Evolutionary conservation across 2,113 vertebrate genomes (phyloP).

Genomic region (Megaceryle maxima): DNA sequence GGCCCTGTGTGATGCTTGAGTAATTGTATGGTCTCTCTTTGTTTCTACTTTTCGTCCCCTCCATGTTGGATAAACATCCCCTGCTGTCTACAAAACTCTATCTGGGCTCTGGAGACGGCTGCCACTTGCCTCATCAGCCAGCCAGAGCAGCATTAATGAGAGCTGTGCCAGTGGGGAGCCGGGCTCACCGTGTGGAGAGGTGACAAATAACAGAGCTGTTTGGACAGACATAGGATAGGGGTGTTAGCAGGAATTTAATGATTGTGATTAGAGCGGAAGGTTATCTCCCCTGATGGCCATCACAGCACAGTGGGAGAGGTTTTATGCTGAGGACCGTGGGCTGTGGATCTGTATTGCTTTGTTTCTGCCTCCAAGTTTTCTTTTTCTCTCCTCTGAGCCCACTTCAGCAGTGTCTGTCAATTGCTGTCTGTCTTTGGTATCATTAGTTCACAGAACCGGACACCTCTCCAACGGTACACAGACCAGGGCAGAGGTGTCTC

Average conservation of each 20-base stretch:
- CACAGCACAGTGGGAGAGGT: background rate
- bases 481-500: background rate
- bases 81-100: conserved; percentile 54
- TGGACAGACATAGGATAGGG: conserved; percentile 25
- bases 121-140: conserved; percentile 61
- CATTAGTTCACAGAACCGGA: fast-evolving
- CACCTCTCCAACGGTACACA: fast-evolving
- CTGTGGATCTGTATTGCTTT: background rate
- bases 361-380: background rate
- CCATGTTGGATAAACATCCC: conserved; percentile 64
- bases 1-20: conserved; percentile 10
- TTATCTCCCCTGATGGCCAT: background rate
- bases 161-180: background rate
- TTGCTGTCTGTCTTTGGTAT: background rate
- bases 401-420: background rate
- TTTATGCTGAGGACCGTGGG: fast-evolving
- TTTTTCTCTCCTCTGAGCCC: background rate
- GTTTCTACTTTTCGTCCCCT: conserved; percentile 45
- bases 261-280: conserved; percentile 49
- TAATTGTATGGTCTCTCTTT: conserved; percentile 46
- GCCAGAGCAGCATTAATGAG: conserved; percentile 59
- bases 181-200: background rate
- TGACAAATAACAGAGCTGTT: conserved; percentile 57
- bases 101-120: background rate
- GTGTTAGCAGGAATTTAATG: conserved; percentile 34